Evolutionary conservation across 2,888 invertebrate genomes (phyloP).

Genomic region (Drosophila basisetae): DNA sequence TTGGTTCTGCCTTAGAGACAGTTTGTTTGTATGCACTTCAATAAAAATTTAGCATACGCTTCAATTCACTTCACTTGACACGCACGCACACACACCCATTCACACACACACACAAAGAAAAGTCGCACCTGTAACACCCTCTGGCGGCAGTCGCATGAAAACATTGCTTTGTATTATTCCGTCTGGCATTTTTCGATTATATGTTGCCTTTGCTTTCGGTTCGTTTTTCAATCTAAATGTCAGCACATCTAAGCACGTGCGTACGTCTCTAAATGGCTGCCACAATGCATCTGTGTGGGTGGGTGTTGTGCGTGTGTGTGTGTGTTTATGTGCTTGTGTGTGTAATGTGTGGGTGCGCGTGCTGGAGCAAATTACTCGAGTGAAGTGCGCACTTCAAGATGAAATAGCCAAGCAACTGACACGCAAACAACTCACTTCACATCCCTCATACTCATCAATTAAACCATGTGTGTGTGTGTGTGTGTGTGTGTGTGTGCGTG

Average conservation of each 20-base stretch:
- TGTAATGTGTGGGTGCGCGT: constrained; percentile 50
- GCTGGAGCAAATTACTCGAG: constrained; percentile 71
- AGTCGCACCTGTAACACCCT: constrained; percentile 59
- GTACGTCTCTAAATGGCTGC: constrained; percentile 50
- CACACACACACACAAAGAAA: constrained; percentile 11
- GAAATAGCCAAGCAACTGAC: constrained; percentile 68
- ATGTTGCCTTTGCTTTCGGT: constrained; percentile 62
- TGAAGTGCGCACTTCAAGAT: constrained; percentile 72
- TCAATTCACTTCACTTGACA: constrained; percentile 72
- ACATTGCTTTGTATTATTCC: constrained; percentile 74
- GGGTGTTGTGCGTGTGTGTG: no score
- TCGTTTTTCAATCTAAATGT: constrained; percentile 77
- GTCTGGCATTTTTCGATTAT: constrained; percentile 69
- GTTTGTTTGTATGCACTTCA: constrained; percentile 76
- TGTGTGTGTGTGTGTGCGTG: not conserved
- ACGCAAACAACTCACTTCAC: constrained; percentile 47
- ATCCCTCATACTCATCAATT: constrained; percentile 28
- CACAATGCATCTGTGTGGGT: constrained; percentile 17
- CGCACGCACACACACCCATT: constrained; percentile 32
- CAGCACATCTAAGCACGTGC: constrained; percentile 65
- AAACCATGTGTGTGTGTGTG: constrained; percentile 3
- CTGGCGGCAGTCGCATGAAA: constrained; percentile 57
- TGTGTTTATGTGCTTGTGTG: constrained; percentile 5
- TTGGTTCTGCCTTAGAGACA: constrained; percentile 40
- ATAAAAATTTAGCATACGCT: constrained; percentile 78